Conservation (phyloP, 2,888 invertebrate genomes). For the Cheilosia vulpina region DNA sequence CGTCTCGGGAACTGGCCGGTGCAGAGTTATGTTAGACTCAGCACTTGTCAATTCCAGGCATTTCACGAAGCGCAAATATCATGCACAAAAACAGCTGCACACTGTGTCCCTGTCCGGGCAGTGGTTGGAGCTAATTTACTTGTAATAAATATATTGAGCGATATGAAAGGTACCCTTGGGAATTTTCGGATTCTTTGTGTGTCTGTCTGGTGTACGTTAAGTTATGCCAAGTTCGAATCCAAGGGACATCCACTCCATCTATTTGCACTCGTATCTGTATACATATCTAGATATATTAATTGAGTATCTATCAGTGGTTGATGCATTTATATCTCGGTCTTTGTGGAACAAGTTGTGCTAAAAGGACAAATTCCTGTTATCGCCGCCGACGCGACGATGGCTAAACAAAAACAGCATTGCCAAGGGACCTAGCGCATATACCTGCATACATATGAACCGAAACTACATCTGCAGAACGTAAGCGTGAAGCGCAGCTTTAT, state of each 20-base stretch:
- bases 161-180: conserved; percentile 75
- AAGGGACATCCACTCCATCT: conserved; percentile 27
- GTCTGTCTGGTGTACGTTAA: conserved; percentile 35
- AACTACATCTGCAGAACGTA: conserved; percentile 59
- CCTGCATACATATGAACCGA: background rate
- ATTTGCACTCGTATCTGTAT: conserved; percentile 44
- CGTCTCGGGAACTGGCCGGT: conserved; percentile 20
- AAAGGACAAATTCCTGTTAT: conserved; percentile 69
- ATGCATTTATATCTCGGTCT: conserved; percentile 60
- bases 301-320: conserved; percentile 67
- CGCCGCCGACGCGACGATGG: conserved; percentile 54
- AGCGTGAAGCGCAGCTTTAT: conserved; percentile 64
- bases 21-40: conserved; percentile 55
- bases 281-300: conserved; percentile 66
- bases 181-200: conserved; percentile 61
- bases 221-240: conserved; percentile 39
- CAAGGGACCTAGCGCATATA: conserved; percentile 51
- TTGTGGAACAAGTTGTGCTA: conserved; percentile 60
- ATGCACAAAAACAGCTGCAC: conserved; percentile 36
- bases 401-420: conserved; percentile 44
- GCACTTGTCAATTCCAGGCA: conserved; percentile 68
- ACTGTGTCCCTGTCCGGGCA: background rate
- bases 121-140: conserved; percentile 74
- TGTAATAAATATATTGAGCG: conserved; percentile 76
- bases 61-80: conserved; percentile 38